A percentile compares a stretch with the other conserved stretches of the same genome.
These are phyloP conservation scores for Orycteropus afer DNA, from an alignment of 2,113 vertebrate genomes.

Conservation along the genomic window DNA sequence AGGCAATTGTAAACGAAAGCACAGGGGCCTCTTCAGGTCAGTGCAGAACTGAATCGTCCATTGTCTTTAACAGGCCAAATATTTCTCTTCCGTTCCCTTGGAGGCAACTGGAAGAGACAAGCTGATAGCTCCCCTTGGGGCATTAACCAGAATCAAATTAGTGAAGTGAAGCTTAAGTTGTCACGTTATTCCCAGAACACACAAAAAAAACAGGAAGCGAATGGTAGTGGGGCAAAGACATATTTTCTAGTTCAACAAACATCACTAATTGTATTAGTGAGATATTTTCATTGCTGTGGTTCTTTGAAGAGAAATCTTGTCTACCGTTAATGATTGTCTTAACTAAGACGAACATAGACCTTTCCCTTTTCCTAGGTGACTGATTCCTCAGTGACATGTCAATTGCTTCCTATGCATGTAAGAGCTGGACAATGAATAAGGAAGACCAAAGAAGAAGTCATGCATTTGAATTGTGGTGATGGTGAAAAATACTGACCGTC, in stretches of 20 bases:
- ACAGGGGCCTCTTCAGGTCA: neutral
- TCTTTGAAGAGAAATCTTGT: too few relatives aligned
- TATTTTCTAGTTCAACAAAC: constrained; percentile 38
- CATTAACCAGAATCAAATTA: constrained; percentile 77
- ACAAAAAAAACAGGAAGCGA: constrained; percentile 32
- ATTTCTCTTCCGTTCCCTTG: constrained; percentile 72
- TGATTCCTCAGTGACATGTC: neutral
- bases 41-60: constrained; percentile 56
- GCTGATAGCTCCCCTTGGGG: constrained; percentile 62
- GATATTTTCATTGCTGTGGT: constrained; percentile 32
- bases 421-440: too few relatives aligned
- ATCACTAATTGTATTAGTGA: neutral
- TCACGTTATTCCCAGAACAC: constrained; percentile 69
- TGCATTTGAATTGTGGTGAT: too few relatives aligned
- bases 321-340: neutral
- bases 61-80: constrained; percentile 75
- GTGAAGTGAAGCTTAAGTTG: constrained; percentile 77
- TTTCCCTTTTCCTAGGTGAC: neutral
- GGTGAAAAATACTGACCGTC: too few relatives aligned
- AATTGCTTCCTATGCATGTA: too few relatives aligned
- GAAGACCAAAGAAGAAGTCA: too few relatives aligned
- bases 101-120: constrained; percentile 56
- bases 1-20: constrained; percentile 45
- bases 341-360: neutral
- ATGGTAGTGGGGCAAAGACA: neutral